Conservation (phyloP, 2,113 vertebrate genomes). For the Diadophis punctatus region DNA sequence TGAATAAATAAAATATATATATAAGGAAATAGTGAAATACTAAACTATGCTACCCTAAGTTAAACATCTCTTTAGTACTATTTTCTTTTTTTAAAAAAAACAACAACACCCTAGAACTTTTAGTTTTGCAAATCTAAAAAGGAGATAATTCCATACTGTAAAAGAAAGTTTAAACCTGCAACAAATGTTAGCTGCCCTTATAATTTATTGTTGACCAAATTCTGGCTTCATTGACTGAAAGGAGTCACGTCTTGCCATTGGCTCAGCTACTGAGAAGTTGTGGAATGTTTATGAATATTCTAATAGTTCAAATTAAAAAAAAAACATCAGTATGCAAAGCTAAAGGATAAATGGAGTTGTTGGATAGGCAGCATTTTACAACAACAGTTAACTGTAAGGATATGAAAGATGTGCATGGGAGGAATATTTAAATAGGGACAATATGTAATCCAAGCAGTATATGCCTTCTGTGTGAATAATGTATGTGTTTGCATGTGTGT, state of each 20-base stretch:
- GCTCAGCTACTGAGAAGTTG: not conserved
- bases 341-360: not conserved
- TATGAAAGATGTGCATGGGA: not conserved
- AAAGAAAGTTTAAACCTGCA: not conserved
- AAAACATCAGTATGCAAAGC: not conserved
- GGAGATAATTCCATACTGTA: not conserved
- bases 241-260: not conserved
- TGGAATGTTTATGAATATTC: constrained; percentile 22
- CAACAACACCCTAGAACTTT: not conserved
- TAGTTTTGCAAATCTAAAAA: not conserved
- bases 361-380: not conserved
- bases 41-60: not conserved
- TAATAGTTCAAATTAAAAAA: not conserved
- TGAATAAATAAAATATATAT: not conserved
- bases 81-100: not conserved
- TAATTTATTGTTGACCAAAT: not conserved
- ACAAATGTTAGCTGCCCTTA: not conserved
- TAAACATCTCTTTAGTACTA: not conserved
- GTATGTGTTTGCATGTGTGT: not conserved
- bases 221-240: not conserved
- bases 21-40: not conserved
- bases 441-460: not conserved
- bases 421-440: not conserved
- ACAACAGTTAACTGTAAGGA: constrained; percentile 16
- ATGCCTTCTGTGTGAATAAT: not conserved